These are phyloP conservation scores for Macaca mulatta DNA, from an alignment of 2,113 vertebrate genomes.

Conservation along the genomic window DNA sequence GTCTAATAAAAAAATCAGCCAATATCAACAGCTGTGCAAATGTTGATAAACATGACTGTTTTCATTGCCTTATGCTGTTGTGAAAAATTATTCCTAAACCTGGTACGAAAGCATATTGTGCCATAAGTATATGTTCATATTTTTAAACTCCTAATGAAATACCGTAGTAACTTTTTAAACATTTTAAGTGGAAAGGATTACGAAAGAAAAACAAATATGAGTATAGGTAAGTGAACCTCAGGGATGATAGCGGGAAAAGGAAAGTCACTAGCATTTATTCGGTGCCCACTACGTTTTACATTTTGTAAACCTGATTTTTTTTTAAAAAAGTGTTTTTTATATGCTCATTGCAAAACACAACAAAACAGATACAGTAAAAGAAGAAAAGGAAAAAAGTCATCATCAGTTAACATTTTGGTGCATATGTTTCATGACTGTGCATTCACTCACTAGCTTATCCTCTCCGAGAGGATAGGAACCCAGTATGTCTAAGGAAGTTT, in stretches of 20 bases:
- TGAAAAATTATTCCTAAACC: conserved; percentile 52
- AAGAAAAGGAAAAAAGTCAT: not conserved
- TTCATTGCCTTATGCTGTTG: conserved; percentile 49
- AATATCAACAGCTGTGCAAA: conserved; percentile 55
- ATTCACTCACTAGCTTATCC: not conserved
- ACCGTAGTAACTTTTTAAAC: not conserved
- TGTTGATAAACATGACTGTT: conserved; percentile 25
- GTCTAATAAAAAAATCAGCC: not conserved
- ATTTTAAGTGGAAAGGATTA: not conserved
- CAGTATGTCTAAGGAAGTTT: not conserved
- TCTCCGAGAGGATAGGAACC: not conserved
- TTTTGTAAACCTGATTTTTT: not conserved
- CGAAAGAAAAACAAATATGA: not conserved
- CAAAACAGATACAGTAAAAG: not conserved
- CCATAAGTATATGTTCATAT: not conserved
- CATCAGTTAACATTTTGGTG: not conserved
- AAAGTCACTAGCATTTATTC: not conserved
- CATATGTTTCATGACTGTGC: not conserved
- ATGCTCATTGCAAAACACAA: not conserved
- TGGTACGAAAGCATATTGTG: not conserved
- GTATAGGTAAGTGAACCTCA: not conserved
- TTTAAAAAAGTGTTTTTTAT: not conserved
- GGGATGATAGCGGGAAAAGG: not conserved
- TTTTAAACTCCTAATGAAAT: conserved; percentile 44
- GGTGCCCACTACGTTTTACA: not conserved